Percentiles rank a stretch among this genome's conserved stretches.
Conservation (phyloP, 2,797 vertebrate genomes). For the Eremophila alpestris region DNA sequence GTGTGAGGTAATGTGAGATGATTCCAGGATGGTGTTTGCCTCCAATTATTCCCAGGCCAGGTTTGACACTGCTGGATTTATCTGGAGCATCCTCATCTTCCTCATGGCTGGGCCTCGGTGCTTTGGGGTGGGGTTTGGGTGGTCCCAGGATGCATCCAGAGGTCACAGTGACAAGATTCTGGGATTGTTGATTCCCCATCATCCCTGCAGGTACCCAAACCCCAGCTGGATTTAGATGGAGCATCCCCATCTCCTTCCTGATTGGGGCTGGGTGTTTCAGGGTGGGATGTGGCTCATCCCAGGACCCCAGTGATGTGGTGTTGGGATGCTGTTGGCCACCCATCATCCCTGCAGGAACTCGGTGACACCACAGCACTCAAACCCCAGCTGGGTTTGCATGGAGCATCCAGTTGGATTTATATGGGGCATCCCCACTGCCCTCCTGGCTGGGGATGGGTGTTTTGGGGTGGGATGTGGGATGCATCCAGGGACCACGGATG, state of each 20-base stretch:
- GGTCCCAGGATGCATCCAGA: too few species aligned
- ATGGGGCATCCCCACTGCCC: not conserved
- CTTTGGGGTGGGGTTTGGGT: too few species aligned
- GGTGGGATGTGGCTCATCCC: not conserved
- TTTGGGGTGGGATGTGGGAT: not conserved
- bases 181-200: not conserved
- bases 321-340: not conserved
- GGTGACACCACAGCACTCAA: not conserved
- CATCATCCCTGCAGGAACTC: accelerated
- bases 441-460: accelerated
- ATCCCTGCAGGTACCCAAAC: not conserved
- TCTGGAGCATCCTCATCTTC: not conserved
- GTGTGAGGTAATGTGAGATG: accelerated
- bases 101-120: too few species aligned
- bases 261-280: accelerated
- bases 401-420: not conserved
- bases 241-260: not conserved
- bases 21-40: too few species aligned
- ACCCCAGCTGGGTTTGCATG: not conserved
- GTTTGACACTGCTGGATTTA: too few species aligned
- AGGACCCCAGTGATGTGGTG: accelerated
- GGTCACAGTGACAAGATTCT: accelerated
- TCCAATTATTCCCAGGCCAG: too few species aligned
- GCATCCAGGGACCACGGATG: accelerated
- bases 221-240: not conserved